These are phyloP conservation scores for Siniperca undulata DNA, from an alignment of 2,797 vertebrate genomes.

Conservation along the genomic window DNA sequence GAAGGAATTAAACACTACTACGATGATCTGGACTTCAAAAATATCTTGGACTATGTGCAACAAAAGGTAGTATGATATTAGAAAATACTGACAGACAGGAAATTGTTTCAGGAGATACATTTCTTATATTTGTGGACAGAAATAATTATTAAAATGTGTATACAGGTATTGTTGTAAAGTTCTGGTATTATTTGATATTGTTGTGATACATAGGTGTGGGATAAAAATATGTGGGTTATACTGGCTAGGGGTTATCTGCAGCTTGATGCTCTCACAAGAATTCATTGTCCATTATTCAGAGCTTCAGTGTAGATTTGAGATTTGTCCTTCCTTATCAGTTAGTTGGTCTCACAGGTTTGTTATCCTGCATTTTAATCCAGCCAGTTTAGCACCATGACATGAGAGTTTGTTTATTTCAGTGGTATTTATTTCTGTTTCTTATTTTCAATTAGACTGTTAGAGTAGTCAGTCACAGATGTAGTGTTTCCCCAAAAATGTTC, in stretches of 20 bases:
- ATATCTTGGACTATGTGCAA: constrained; percentile 94
- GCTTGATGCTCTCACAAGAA: background rate
- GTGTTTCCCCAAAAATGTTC: too few species aligned
- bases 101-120: background rate
- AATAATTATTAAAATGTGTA: background rate
- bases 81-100: background rate
- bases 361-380: background rate
- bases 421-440: background rate
- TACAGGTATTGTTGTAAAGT: background rate
- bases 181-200: background rate
- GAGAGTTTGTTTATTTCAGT: background rate
- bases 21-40: constrained; percentile 95
- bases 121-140: background rate
- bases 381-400: background rate
- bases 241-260: background rate
- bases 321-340: background rate
- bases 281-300: background rate
- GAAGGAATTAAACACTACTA: constrained; percentile 95
- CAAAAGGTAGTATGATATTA: constrained; percentile 85
- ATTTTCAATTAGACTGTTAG: background rate
- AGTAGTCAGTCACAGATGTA: background rate
- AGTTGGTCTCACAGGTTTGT: background rate
- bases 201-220: background rate
- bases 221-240: background rate
- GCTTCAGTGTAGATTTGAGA: background rate